A percentile compares a stretch with the other conserved stretches of the same genome.
Conservation (phyloP, 2,113 vertebrate genomes). For the Apteryx owenii region DNA sequence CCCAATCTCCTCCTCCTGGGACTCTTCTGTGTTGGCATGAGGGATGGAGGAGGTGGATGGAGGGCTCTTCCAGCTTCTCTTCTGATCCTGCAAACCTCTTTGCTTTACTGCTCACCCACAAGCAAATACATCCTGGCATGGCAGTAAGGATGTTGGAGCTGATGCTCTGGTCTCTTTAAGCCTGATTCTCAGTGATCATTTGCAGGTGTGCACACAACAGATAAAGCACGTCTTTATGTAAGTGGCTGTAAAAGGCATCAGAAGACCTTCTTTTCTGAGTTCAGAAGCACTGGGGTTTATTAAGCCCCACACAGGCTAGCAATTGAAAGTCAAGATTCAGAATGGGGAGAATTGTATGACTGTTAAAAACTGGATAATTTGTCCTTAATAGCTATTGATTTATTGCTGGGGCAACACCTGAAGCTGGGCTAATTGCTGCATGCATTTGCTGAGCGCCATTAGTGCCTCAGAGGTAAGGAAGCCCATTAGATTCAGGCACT, state of each 20-base stretch:
- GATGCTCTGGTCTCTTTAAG: not conserved
- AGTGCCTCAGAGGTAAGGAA: not conserved
- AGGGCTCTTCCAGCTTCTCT: not conserved
- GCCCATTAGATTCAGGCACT: not conserved
- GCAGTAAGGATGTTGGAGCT: not conserved
- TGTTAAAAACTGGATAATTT: conserved; percentile 28
- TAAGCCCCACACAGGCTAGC: not conserved
- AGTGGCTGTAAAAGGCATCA: not conserved
- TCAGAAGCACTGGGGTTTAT: not conserved
- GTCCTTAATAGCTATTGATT: conserved; percentile 29
- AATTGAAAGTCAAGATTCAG: not conserved
- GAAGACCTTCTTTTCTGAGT: not conserved
- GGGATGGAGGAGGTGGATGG: not conserved
- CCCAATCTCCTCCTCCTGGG: not conserved
- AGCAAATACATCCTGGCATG: not conserved
- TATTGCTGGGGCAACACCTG: not conserved
- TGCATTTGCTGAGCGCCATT: conserved; percentile 7
- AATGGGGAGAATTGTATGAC: not conserved
- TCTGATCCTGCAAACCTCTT: not conserved
- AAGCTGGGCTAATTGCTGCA: conserved; percentile 16
- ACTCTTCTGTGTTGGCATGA: not conserved
- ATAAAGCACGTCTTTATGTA: not conserved
- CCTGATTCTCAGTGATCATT: not conserved
- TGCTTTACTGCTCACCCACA: not conserved
- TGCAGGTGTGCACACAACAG: not conserved